These are phyloP conservation scores for Rachycentron canadum DNA, from an alignment of 2,797 vertebrate genomes.

Conservation along the genomic window DNA sequence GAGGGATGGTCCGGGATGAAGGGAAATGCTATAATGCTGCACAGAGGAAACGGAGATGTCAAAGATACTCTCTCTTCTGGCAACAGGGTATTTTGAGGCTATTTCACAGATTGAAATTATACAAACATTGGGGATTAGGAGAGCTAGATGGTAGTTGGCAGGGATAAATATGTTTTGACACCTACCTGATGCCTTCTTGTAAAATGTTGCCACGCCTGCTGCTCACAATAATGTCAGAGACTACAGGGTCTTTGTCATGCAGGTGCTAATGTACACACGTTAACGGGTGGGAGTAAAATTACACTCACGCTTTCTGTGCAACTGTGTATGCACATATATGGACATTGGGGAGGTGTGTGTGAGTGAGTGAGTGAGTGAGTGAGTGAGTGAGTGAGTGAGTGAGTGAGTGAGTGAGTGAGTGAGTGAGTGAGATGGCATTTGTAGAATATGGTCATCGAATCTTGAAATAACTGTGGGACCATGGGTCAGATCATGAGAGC, in stretches of 20 bases:
- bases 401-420: neutral
- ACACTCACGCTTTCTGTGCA: constrained; percentile 21
- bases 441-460: constrained; percentile 53
- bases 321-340: constrained; percentile 9
- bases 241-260: constrained; percentile 44
- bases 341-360: neutral
- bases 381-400: neutral
- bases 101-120: constrained; percentile 27
- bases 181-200: constrained; percentile 41
- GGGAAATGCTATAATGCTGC: constrained; percentile 65
- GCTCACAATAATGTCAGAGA: constrained; percentile 54
- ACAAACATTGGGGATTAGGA: neutral
- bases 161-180: constrained; percentile 45
- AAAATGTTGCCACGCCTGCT: constrained; percentile 66
- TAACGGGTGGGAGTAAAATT: constrained; percentile 60
- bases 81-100: constrained; percentile 16
- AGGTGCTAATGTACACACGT: constrained; percentile 62
- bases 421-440: constrained; percentile 4
- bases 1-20: constrained; percentile 59
- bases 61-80: constrained; percentile 28
- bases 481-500: constrained; percentile 58
- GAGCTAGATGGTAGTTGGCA: neutral
- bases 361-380: constrained; percentile 4
- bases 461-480: constrained; percentile 64
- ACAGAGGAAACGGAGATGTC: constrained; percentile 31